Percentiles rank a stretch among this genome's conserved stretches.
phyloP scores from a whole-genome alignment of 2,113 vertebrate genomes.

The Electrona antarctica region DNA sequence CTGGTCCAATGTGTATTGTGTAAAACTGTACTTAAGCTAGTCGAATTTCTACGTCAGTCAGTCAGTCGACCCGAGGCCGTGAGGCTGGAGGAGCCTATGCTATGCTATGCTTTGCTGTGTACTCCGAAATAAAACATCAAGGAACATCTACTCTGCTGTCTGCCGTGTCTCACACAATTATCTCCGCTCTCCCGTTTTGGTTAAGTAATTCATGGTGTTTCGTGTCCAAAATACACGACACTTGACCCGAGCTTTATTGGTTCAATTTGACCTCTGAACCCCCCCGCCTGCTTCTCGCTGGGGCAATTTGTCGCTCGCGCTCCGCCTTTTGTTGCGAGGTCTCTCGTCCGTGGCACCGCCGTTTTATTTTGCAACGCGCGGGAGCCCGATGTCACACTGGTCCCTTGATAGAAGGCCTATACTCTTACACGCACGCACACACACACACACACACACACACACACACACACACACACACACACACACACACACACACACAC shows the following conservation, averaged over 20 bases:
- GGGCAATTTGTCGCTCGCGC: conserved; percentile 1
- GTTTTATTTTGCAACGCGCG: conserved; percentile 10
- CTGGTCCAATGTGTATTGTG: too few species aligned
- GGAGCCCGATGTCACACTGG: neutral
- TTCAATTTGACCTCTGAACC: conserved; percentile 33
- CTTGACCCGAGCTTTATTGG: conserved; percentile 30
- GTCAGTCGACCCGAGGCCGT: too few species aligned
- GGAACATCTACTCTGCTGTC: too few species aligned
- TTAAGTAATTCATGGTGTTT: too few species aligned
- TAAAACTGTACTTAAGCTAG: too few species aligned
- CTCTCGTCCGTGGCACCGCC: neutral
- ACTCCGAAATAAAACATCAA: too few species aligned
- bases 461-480: conserved; percentile 18
- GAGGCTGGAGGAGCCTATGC: too few species aligned
- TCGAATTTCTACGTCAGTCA: too few species aligned
- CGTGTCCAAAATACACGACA: too few species aligned
- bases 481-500: conserved; percentile 4
- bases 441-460: conserved; percentile 18
- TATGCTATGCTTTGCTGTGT: too few species aligned
- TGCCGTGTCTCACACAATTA: too few species aligned
- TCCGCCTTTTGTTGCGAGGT: conserved; percentile 8
- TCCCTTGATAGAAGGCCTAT: conserved; percentile 8
- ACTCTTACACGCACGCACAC: neutral
- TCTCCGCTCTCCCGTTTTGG: too few species aligned
- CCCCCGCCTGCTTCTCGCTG: conserved; percentile 7